These are phyloP conservation scores for Hycleus cichorii DNA, from an alignment of 1,140 invertebrate species.

Conservation along the genomic window DNA sequence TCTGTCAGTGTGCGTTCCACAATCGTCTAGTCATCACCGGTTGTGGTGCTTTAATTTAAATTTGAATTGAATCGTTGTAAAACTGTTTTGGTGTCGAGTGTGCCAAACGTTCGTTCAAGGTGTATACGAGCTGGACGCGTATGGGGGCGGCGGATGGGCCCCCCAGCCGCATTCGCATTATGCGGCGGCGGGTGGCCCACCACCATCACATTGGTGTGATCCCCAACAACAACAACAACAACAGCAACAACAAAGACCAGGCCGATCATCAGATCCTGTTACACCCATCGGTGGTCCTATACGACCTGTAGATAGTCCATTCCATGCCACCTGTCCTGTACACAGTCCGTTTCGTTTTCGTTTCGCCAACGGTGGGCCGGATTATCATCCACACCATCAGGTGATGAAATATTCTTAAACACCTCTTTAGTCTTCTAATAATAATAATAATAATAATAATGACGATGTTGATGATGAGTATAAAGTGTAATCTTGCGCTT, in stretches of 20 bases:
- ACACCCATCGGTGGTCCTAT: constrained; percentile 35
- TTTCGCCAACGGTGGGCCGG: constrained; percentile 49
- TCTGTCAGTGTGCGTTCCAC: too few species aligned
- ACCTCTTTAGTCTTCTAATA: background rate
- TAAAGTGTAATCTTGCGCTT: too few species aligned
- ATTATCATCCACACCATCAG: constrained; percentile 43
- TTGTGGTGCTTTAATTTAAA: too few species aligned
- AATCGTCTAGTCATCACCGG: background rate
- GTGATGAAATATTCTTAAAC: constrained; percentile 33
- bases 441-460: too few species aligned
- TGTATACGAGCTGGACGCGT: constrained; percentile 37
- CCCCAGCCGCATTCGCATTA: constrained; percentile 27
- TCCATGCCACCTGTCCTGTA: constrained; percentile 50
- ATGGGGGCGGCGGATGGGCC: constrained; percentile 35
- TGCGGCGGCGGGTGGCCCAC: constrained; percentile 25
- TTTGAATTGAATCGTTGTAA: too few species aligned
- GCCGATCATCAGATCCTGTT: constrained; percentile 38
- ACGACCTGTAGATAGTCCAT: constrained; percentile 30
- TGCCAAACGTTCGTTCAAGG: background rate
- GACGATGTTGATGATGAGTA: too few species aligned
- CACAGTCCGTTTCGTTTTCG: constrained; percentile 57
- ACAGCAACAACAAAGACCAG: constrained; percentile 21
- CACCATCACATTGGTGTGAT: constrained; percentile 36
- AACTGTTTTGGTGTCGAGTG: too few species aligned
- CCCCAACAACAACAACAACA: too few species aligned